A percentile compares a stretch with the other conserved stretches of the same genome.
Evolutionary conservation across 2,888 invertebrate genomes (phyloP).

Genomic region (Stratiomys singularior): DNA sequence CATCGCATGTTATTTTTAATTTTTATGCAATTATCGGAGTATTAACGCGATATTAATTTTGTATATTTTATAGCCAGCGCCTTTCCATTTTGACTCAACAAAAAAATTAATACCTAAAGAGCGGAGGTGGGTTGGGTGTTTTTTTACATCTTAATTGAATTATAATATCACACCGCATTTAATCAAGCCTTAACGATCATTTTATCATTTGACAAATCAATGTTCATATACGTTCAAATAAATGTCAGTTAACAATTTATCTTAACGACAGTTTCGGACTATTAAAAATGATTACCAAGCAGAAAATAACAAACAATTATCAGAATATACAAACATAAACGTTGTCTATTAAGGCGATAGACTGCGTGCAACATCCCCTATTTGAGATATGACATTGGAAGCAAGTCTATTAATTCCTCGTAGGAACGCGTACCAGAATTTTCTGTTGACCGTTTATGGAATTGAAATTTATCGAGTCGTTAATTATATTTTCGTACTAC

Average conservation of each 20-base stretch:
- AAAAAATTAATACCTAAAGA: too few relatives aligned
- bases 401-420: neutral
- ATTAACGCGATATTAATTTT: too few relatives aligned
- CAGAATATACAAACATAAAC: neutral
- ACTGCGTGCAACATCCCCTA: neutral
- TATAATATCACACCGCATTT: slow-evolving; percentile 19
- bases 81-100: too few relatives aligned
- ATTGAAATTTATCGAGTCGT: slow-evolving; percentile 27
- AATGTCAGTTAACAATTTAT: slow-evolving; percentile 24
- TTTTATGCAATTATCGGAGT: too few relatives aligned
- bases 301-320: slow-evolving; percentile 21
- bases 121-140: neutral
- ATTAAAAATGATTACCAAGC: slow-evolving; percentile 44
- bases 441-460: slow-evolving; percentile 30
- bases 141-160: slow-evolving; percentile 29
- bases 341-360: neutral
- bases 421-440: too few relatives aligned
- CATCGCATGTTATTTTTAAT: too few relatives aligned
- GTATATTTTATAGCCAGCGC: too few relatives aligned
- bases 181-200: slow-evolving; percentile 28
- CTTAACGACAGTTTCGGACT: slow-evolving; percentile 39
- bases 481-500: slow-evolving; percentile 35
- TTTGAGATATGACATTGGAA: slow-evolving; percentile 2
- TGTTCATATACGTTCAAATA: neutral
- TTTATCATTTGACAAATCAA: slow-evolving; percentile 17